Conservation (phyloP, 2,888 invertebrate species). For the Tiphia femorata region DNA sequence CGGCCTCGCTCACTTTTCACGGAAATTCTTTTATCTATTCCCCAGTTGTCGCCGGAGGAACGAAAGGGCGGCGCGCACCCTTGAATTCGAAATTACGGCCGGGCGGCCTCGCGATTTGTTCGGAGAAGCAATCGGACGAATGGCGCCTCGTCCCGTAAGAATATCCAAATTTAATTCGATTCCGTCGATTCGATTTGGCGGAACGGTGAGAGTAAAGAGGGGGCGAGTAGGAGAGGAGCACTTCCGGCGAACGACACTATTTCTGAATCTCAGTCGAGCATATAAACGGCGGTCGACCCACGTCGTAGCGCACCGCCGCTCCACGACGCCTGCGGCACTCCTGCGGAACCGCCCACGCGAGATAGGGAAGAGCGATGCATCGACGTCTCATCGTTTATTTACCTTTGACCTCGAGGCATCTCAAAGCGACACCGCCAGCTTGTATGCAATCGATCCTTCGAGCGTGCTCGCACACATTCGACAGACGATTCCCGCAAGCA, state of each 20-base stretch:
- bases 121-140: too few species aligned
- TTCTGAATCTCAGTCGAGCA: conserved; percentile 5
- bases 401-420: conserved; percentile 17
- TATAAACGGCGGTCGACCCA: conserved; percentile 11
- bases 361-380: conserved; percentile 13
- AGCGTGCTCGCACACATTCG: neutral
- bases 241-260: neutral
- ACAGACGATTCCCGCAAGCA: too few species aligned
- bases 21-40: too few species aligned
- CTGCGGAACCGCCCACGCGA: neutral
- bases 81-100: too few species aligned
- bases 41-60: too few species aligned
- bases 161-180: too few species aligned
- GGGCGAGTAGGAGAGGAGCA: neutral
- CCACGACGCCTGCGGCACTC: conserved; percentile 1
- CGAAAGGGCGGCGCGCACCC: too few species aligned
- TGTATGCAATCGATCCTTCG: conserved; percentile 12
- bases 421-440: conserved; percentile 4
- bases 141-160: too few species aligned
- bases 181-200: too few species aligned
- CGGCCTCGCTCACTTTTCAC: too few species aligned
- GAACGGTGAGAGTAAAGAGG: neutral
- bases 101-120: too few species aligned
- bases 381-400: conserved; percentile 29
- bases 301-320: neutral